Base-by-base conservation (phyloP, 2,113 vertebrate genomes). In the Potamarius usumacintae region DNA sequence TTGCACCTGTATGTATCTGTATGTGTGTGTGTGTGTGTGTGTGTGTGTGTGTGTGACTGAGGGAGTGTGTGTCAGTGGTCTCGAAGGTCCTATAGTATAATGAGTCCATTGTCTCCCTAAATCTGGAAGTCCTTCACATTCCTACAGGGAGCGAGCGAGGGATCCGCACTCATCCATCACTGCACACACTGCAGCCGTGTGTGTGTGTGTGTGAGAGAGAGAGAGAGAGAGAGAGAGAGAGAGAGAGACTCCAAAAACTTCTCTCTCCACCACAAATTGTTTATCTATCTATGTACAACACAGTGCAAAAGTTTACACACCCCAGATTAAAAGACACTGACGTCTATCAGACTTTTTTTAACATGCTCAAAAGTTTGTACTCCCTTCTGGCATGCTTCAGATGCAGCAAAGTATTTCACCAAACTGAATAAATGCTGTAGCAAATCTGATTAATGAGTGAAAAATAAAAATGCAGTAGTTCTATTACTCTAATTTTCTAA, bases 41-140 rank as follows among this genome's bases (percentile, higher is more conserved):
- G 27, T 15, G 82, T 20, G 69, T 10, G 53, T 53, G 52, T 53
- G 72, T 50, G 25, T 34, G 17, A n/a, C 27, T 27, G 27, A 7
- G 82, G 11, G 69, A 2, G 53, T 53, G 52, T 53, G 72, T 50
- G 25, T 34, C 93, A 20, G 90, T 90, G 91, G 89, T 89, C 82
- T 91, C 89, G 91, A 93, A 90, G 93, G 93, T 92, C 93, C 92
- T 92, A 92, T 93, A 94, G 94, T 92, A 93, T 91, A 94, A 94
- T 94, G 93, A 95, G 92, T 88, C 94, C 93, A 93, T 93, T 95
- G 91, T 95, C 94, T 93, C 82, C 95, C 95, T 94, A 95, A 94
- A 96, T 95, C 84, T 95, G 94, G 94, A 94, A 94, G 86, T 90
- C 87, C 92, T 94, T 93, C 93, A 94, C 92, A 95, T 95, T 94